Conservation (phyloP, 2,113 vertebrate species). For the Brachyistius frenatus region DNA sequence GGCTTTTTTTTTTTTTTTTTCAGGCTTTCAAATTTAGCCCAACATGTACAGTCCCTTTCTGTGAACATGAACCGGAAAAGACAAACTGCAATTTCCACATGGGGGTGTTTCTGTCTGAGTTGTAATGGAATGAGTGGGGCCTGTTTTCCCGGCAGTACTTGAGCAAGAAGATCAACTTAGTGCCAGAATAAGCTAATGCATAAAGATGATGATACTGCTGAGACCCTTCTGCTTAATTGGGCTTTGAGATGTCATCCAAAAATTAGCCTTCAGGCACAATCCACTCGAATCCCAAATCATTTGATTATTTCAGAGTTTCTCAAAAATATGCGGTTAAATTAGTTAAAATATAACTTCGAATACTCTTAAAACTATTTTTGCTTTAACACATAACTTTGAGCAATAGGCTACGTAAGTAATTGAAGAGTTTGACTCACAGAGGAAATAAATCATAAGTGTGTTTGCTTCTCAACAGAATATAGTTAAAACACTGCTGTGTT, state of each 20-base stretch:
- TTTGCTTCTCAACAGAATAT: not conserved
- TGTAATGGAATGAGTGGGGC: slow-evolving; percentile 49
- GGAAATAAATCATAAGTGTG: not conserved
- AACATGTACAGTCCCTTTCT: slow-evolving; percentile 30
- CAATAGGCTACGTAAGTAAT: not conserved
- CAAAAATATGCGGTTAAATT: slow-evolving; percentile 4
- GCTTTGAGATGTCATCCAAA: slow-evolving; percentile 50
- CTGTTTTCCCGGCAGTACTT: slow-evolving; percentile 67
- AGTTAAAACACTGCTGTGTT: not conserved
- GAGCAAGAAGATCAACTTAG: slow-evolving; percentile 54
- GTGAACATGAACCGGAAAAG: slow-evolving; percentile 34
- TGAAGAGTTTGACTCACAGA: not conserved
- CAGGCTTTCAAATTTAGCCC: slow-evolving; percentile 32
- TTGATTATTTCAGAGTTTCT: slow-evolving; percentile 32
- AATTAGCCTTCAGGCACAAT: slow-evolving; percentile 28
- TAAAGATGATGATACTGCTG: slow-evolving; percentile 64
- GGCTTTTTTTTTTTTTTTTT: slow-evolving; percentile 31
- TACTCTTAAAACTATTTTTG: not conserved
- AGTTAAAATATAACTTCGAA: not conserved
- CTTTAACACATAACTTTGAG: not conserved
- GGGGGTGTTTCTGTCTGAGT: slow-evolving; percentile 39
- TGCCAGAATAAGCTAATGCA: slow-evolving; percentile 53
- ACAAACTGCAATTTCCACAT: slow-evolving; percentile 30
- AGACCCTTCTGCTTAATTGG: slow-evolving; percentile 50
- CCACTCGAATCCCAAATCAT: slow-evolving; percentile 32